These are phyloP conservation scores for Rhinolophus sinicus DNA, from an alignment of 2,113 vertebrate genomes.

Conservation along the genomic window DNA sequence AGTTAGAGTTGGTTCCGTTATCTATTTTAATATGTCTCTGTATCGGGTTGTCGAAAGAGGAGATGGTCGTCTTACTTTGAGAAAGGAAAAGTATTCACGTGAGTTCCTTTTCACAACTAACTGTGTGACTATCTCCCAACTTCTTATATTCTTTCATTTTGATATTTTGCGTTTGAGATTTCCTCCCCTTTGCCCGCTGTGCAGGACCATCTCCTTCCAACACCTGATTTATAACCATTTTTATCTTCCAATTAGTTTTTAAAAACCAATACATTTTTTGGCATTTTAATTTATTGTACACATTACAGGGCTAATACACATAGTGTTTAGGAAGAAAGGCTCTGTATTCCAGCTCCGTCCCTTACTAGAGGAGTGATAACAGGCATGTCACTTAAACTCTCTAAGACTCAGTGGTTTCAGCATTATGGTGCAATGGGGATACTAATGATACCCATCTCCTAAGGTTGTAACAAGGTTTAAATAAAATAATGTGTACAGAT, in stretches of 20 bases:
- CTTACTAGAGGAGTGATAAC: neutral
- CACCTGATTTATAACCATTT: neutral
- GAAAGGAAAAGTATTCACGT: neutral
- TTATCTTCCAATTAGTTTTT: neutral
- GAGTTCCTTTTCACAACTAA: neutral
- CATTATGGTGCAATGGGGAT: neutral
- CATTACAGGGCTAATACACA: neutral
- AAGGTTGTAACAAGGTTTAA: neutral
- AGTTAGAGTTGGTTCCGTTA: neutral
- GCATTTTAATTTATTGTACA: neutral
- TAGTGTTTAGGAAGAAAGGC: neutral
- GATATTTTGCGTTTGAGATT: neutral
- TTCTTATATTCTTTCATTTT: neutral
- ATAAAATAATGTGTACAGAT: neutral
- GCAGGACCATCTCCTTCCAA: neutral
- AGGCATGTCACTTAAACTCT: neutral
- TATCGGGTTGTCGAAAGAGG: neutral
- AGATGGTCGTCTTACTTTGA: neutral
- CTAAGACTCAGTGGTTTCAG: neutral
- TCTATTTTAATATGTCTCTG: neutral
- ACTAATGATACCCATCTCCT: neutral
- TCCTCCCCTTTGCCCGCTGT: neutral
- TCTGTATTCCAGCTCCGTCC: neutral
- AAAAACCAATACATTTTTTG: neutral
- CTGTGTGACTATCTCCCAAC: neutral